Conservation (phyloP, 2,888 invertebrate genomes). For the Rotaria magnacalcarata region DNA sequence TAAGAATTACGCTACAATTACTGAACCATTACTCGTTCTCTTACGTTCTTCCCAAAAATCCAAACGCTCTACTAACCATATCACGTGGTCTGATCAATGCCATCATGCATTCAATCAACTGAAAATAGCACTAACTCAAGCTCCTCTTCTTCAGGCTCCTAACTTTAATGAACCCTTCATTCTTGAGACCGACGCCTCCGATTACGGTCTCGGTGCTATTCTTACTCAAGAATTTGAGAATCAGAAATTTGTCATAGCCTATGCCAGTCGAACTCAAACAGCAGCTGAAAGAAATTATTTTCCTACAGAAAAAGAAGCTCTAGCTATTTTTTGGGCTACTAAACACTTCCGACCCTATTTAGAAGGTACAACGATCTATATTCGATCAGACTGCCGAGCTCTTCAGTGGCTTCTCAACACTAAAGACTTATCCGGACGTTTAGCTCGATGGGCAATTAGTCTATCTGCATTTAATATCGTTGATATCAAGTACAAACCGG, state of each 20-base stretch:
- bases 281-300: constrained; percentile 38
- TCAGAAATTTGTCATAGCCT: constrained; percentile 8
- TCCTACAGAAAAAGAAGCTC: constrained; percentile 39
- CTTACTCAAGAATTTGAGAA: background rate
- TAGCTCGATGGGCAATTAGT: no score
- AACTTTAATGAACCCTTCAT: background rate
- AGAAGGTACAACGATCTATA: background rate
- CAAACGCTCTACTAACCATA: background rate
- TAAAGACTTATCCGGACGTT: no score
- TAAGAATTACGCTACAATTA: constrained; percentile 32
- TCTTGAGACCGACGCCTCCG: constrained; percentile 14
- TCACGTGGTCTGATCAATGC: background rate
- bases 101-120: background rate
- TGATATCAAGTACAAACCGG: no score
- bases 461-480: no score
- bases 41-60: background rate
- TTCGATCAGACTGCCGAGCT: no score
- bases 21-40: constrained; percentile 3
- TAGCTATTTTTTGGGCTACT: constrained; percentile 35
- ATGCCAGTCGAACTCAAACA: background rate
- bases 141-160: constrained; percentile 25
- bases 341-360: constrained; percentile 35
- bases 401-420: no score
- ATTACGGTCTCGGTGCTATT: constrained; percentile 22
- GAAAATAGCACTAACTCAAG: constrained; percentile 4